Conservation (phyloP, 2,797 vertebrate genomes). For the Simalia tracyae region DNA sequence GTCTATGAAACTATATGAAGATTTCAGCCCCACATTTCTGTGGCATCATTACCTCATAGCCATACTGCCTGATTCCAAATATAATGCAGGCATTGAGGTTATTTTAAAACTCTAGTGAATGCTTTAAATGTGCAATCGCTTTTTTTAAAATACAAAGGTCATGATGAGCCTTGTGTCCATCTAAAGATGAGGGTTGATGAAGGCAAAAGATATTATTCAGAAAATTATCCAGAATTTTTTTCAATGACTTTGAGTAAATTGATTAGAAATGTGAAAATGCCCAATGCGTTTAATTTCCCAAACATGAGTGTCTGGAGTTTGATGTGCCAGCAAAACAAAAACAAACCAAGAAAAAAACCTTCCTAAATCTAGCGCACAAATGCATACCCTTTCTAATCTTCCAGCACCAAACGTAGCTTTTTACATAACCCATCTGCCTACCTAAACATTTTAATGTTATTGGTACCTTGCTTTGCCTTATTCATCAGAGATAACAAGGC, state of each 20-base stretch:
- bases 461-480: not conserved
- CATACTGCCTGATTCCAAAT: not conserved
- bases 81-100: not conserved
- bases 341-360: too few relatives aligned
- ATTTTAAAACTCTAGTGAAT: not conserved
- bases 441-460: not conserved
- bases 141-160: not conserved
- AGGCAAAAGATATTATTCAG: not conserved
- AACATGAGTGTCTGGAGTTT: not conserved
- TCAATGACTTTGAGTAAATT: not conserved
- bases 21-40: not conserved
- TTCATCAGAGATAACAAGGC: conserved; percentile 7
- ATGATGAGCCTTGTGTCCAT: not conserved
- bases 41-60: not conserved
- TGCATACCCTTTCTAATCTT: not conserved
- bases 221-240: not conserved
- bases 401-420: not conserved
- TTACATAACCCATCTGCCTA: not conserved
- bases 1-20: not conserved
- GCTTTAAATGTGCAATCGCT: not conserved
- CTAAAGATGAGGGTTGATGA: not conserved
- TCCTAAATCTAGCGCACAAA: not conserved
- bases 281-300: not conserved
- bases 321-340: not conserved
- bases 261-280: not conserved